Base-by-base conservation (phyloP, 2,113 vertebrate species). In the Hemibates koningsi region DNA sequence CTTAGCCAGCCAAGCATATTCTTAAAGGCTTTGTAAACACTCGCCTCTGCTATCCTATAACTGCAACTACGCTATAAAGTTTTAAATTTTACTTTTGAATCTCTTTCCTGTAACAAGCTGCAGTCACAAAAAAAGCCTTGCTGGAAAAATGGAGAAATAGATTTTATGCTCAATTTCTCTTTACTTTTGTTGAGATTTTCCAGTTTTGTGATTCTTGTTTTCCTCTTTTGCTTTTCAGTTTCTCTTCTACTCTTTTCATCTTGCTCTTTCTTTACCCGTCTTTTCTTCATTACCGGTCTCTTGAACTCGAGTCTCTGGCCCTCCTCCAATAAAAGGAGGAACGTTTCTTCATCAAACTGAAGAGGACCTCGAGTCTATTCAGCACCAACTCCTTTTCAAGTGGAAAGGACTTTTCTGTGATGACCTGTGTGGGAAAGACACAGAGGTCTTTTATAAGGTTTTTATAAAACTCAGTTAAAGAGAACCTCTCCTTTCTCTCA, bases 401-500 rank as follows among this genome's bases (percentile, higher is more conserved):
- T 89, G 83, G 57, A 87, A 68, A 86, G 84, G 73, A 93, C 43
- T 50, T 34, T 92, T 90, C 80, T 88, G 76, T 66, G 43, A 53
- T 86, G 81, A 82, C 78, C 78, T 83, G 84, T 95, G 95, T 95
- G 95, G 94, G 95, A 96, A 95, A 94, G 88, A 88, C 91, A 81
- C 68, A 71, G 59, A 84, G 86, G 87, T 76, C 86, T 96, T 93
- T 95, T 90, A 88, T 50, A 86, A 91, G 88, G 87, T 86, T 91
- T 94, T 95, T 90, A 94, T 63, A 91, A 86, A 68, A 61, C 79
- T 82, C 80, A 57, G 79, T 90, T 88, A 86, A 93, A 90, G 41
- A 86, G 27, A 90, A 80, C 63, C 76, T 81, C 81, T 80, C 32
- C 34, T 90, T 91, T 90, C 61, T 86, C 43, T 68, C 43, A 6